Base-by-base conservation (phyloP, 2,797 vertebrate species). In the Leptodactylus fallax region DNA sequence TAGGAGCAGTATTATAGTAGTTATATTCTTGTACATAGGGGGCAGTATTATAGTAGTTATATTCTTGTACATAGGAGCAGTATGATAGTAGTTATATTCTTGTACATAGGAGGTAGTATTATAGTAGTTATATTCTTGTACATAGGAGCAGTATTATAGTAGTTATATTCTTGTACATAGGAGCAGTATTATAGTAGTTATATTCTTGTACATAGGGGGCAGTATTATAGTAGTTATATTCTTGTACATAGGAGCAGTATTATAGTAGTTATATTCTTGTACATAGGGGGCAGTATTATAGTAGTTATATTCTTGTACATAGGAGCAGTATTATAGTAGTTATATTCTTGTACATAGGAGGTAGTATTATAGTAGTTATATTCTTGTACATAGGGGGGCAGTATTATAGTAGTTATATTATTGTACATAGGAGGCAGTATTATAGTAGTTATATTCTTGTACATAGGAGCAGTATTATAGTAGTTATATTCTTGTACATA, bases 371-470 rank as follows among this genome's bases (percentile, higher is more conserved):
- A 69, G 25, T 69, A 36, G 65, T 69, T 69, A 69, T 69, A 69
- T 67, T 63, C 21, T 23, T 76, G 71, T 49, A 74, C 8, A 74
- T 74, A 51, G 71, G 3, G 0, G 69, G 12, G 13, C 69, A 72
- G 10, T 74, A 51, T 77, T 77, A 23, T 77, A 77, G 72, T 23
- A 77, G 72, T 53, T 77, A 53, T 77, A 77, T 77, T 77, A 21
- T 77, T 77, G 72, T 51, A 77, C 10, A 77, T 74, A 74, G 45
- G 71, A 13, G 71, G 36, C 45, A 74, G 45, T 74, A 74, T 74
- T 74, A 51, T 74, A 74, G 71, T 74, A 74, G 71, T 74, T 74
- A 74, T 74, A 74, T 74, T 74, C 45, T 74, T 49, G 71, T 74
- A 74, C 17, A 74, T 23, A 53, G 72, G 72, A 19, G 45, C 47